These are phyloP conservation scores for Pristionchus arcanus DNA, from an alignment of 2,888 invertebrate genomes.

Conservation along the genomic window DNA sequence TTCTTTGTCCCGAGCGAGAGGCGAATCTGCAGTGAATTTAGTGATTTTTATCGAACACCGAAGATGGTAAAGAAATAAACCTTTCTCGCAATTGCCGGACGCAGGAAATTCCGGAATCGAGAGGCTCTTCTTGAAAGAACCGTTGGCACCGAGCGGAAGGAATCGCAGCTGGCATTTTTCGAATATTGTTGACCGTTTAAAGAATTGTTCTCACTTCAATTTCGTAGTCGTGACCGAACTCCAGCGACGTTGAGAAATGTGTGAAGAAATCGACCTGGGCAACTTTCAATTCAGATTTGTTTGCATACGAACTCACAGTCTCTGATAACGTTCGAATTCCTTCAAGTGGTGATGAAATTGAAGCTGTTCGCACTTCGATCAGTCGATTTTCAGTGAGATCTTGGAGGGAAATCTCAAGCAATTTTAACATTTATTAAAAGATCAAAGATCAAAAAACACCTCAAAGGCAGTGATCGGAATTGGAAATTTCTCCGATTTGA, in stretches of 20 bases:
- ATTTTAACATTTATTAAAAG: not conserved
- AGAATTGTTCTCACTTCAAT: not conserved
- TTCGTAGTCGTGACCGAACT: not conserved
- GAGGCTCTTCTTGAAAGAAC: not conserved
- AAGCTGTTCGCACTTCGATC: not conserved
- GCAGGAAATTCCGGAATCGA: not conserved
- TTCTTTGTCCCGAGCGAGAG: slow-evolving; percentile 23
- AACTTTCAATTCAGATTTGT: not conserved
- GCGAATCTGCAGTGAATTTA: not conserved
- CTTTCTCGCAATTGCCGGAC: not conserved
- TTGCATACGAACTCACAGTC: not conserved
- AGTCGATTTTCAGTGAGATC: not conserved
- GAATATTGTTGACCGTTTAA: not conserved
- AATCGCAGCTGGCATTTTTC: not conserved
- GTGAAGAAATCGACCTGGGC: slow-evolving; percentile 7
- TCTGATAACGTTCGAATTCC: not conserved
- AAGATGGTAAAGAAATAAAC: not conserved
- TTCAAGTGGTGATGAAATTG: not conserved
- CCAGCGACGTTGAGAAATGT: not conserved
- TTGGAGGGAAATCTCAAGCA: not conserved
- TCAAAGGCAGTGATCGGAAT: not conserved
- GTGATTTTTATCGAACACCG: not conserved
- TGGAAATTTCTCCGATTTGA: not conserved
- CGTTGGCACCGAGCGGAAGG: not conserved
- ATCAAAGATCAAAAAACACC: not conserved